Evolutionary conservation across 2,797 vertebrate species (phyloP).

Genomic region (Sebastiscus albofasciatus): DNA sequence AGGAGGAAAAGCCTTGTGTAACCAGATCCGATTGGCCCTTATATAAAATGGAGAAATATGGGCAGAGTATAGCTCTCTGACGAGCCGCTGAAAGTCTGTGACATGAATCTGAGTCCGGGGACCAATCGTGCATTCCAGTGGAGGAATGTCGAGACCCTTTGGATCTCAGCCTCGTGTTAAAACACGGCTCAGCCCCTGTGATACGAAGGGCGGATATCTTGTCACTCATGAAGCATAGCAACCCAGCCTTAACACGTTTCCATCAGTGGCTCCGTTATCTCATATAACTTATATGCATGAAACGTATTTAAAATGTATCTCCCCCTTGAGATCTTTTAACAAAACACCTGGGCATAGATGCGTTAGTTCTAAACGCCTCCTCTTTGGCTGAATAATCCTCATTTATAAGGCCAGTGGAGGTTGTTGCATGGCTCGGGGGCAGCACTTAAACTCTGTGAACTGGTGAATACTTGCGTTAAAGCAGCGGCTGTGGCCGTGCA

Average conservation of each 20-base stretch:
- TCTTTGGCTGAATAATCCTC: constrained; percentile 59
- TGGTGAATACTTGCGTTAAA: constrained; percentile 63
- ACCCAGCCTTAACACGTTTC: constrained; percentile 14
- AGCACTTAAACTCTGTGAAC: constrained; percentile 76
- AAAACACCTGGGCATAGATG: constrained; percentile 46
- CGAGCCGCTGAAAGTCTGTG: constrained; percentile 74
- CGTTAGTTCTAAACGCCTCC: constrained; percentile 45
- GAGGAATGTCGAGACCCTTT: constrained; percentile 56
- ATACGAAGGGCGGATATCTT: constrained; percentile 37
- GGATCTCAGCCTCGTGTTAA: constrained; percentile 55
- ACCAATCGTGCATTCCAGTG: constrained; percentile 69
- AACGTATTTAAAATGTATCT: constrained; percentile 36
- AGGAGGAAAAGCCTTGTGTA: constrained; percentile 59
- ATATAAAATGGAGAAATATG: constrained; percentile 74
- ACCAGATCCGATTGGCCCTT: constrained; percentile 64
- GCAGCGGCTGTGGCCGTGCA: constrained; percentile 35
- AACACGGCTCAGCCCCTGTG: constrained; percentile 32
- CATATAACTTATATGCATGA: constrained; percentile 9
- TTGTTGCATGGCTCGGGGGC: constrained; percentile 61
- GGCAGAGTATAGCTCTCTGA: constrained; percentile 53
- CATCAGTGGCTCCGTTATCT: constrained; percentile 29
- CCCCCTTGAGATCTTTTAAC: constrained; percentile 44
- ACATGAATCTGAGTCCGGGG: constrained; percentile 67
- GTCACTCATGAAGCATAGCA: constrained; percentile 36
- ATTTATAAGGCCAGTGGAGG: constrained; percentile 69